Evolutionary conservation across 2,888 invertebrate species (phyloP), one percentile per base, ranked within the genome.

Genomic region (Cyclophora punctaria): DNA sequence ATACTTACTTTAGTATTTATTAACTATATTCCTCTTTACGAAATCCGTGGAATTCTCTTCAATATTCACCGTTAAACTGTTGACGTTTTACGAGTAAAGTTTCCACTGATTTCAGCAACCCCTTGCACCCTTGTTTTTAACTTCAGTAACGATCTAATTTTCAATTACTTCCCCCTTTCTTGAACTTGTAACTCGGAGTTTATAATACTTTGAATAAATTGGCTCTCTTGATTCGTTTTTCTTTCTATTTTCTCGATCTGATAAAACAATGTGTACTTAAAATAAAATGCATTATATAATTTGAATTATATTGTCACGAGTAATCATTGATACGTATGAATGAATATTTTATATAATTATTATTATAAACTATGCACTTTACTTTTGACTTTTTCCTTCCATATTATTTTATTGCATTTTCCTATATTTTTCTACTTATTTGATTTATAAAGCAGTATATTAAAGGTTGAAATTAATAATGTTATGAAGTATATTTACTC

Each of bases 391-490:
- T 69, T 74, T 75, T 75, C 79, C 72, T 75, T 75, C 62, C 63
- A 64, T 64, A 66, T 75, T 74, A 73, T 71, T 76, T 78, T 69
- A 73, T 71, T 79, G 82, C 81, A 83, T 83, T 78, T 65, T 66
- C 66, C 67, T 71, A 60, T 63, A 62, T 64, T 71, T 68, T 66
- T 64, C 61, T 69, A 70, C 20, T 20, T 20, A 20, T 20, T 68
- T 71, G 74, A 68, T 72, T 77, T 66, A 77, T 70, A 73, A 83
- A 65, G 78, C 78, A 80, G 75, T 82, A 75, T 66, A 20, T 69
- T 78, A 80, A 83, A 78, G 68, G 77, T 73, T 79, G 69, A 77
- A 75, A 69, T 75, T 73, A 76, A 77, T 77, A 72, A 71, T 71
- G 59, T 64, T 71, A 69, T 71, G 73, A 74, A 37, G 37, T 37